These are phyloP conservation scores for Thymallus thymallus DNA, from an alignment of 2,113 vertebrate species.

Conservation along the genomic window DNA sequence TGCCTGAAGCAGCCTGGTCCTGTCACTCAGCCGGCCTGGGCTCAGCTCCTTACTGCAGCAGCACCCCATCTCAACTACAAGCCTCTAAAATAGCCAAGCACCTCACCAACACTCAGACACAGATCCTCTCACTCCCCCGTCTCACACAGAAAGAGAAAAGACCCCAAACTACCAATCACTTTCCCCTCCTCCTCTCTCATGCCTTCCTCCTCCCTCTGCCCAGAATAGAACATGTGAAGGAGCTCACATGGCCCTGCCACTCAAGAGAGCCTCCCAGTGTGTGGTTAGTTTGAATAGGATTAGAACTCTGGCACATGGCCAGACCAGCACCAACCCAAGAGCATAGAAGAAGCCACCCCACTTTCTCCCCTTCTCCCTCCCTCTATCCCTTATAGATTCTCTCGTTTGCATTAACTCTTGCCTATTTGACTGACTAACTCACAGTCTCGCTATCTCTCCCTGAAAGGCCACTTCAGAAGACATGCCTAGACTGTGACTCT, in stretches of 20 bases:
- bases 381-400: not conserved
- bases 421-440: not conserved
- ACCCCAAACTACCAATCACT: not conserved
- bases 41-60: constrained; percentile 89
- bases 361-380: not conserved
- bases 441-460: not conserved
- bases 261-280: constrained; percentile 53
- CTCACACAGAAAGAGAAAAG: constrained; percentile 70
- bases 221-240: constrained; percentile 84
- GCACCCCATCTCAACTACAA: constrained; percentile 82
- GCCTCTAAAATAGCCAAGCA: constrained; percentile 36
- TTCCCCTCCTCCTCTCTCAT: constrained; percentile 30
- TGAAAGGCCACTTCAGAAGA: constrained; percentile 5
- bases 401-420: not conserved
- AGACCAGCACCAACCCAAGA: constrained; percentile 42
- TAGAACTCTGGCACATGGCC: constrained; percentile 48
- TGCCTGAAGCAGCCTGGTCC: constrained; percentile 77
- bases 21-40: constrained; percentile 74
- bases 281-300: constrained; percentile 46
- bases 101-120: constrained; percentile 10
- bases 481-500: constrained; percentile 7
- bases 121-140: constrained; percentile 46
- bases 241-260: constrained; percentile 75
- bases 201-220: constrained; percentile 59
- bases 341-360: not conserved